A percentile compares a stretch with the other conserved stretches of the same genome.
These are phyloP conservation scores for Thereva unica DNA, from an alignment of 2,888 invertebrate species.

Conservation along the genomic window DNA sequence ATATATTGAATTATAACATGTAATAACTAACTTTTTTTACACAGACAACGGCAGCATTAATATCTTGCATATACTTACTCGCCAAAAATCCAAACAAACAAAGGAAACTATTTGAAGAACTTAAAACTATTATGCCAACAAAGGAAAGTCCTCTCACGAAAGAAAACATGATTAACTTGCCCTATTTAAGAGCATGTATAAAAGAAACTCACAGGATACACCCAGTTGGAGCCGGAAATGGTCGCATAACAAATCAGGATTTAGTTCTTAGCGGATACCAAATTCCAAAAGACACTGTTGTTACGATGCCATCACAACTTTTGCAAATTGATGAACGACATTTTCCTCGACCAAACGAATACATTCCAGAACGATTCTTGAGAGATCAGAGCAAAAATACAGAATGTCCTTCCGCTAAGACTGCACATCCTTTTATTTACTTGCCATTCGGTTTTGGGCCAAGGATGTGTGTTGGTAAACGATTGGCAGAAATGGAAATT, in stretches of 20 bases:
- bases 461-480: conserved; percentile 69
- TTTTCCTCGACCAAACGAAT: conserved; percentile 59
- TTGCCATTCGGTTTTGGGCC: conserved; percentile 52
- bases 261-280: conserved; percentile 66
- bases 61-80: conserved; percentile 64
- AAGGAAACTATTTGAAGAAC: conserved; percentile 64
- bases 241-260: conserved; percentile 62
- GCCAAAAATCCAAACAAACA: conserved; percentile 69
- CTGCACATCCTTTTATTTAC: conserved; percentile 49
- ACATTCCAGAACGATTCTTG: conserved; percentile 72
- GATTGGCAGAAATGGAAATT: conserved; percentile 75
- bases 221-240: conserved; percentile 65
- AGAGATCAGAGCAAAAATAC: conserved; percentile 9
- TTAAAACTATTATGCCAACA: conserved; percentile 57
- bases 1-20: neutral
- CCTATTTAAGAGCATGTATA: conserved; percentile 73
- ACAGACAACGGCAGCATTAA: conserved; percentile 62
- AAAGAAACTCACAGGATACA: conserved; percentile 72
- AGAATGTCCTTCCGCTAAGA: conserved; percentile 42
- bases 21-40: conserved; percentile 6
- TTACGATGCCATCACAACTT: conserved; percentile 72
- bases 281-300: conserved; percentile 66
- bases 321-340: conserved; percentile 66
- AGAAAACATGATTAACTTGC: conserved; percentile 58
- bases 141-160: conserved; percentile 56